These are phyloP conservation scores for Enteromius anoplus DNA, from an alignment of 2,797 vertebrate species.

Conservation along the genomic window DNA sequence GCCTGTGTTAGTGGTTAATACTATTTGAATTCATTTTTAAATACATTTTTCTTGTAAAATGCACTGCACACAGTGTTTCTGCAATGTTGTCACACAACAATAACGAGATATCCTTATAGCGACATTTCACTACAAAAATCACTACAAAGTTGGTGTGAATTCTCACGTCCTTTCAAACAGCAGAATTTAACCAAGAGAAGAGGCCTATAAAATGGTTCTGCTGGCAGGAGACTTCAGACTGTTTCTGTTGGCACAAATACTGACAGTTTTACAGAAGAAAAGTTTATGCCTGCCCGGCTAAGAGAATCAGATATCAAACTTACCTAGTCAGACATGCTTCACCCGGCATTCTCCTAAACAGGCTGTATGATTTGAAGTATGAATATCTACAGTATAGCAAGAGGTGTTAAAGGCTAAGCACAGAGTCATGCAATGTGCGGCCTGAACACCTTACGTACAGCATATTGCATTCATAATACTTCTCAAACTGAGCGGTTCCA, in stretches of 20 bases:
- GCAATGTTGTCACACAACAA: background rate
- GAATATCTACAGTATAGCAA: background rate
- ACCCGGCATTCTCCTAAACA: conserved; percentile 6
- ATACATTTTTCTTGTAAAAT: background rate
- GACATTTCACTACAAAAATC: background rate
- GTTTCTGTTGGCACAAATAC: conserved; percentile 12
- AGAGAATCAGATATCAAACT: background rate
- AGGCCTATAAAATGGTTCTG: background rate
- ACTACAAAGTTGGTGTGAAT: background rate
- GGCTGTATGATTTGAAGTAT: background rate
- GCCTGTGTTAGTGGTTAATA: no score
- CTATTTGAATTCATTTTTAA: background rate
- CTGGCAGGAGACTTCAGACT: conserved; percentile 13
- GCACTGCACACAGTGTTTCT: background rate
- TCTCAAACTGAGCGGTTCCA: conserved; percentile 8
- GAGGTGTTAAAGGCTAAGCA: background rate
- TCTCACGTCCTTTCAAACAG: background rate
- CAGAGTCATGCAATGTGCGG: background rate
- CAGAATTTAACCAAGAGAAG: conserved; percentile 3
- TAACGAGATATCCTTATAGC: background rate
- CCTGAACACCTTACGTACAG: background rate
- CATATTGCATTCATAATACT: conserved; percentile 12
- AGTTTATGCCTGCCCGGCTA: background rate
- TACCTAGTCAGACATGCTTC: background rate
- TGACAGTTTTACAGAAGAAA: conserved; percentile 18